Evolutionary conservation across 2,797 vertebrate species (phyloP).

Genomic region (Loris lydekkerianus): DNA sequence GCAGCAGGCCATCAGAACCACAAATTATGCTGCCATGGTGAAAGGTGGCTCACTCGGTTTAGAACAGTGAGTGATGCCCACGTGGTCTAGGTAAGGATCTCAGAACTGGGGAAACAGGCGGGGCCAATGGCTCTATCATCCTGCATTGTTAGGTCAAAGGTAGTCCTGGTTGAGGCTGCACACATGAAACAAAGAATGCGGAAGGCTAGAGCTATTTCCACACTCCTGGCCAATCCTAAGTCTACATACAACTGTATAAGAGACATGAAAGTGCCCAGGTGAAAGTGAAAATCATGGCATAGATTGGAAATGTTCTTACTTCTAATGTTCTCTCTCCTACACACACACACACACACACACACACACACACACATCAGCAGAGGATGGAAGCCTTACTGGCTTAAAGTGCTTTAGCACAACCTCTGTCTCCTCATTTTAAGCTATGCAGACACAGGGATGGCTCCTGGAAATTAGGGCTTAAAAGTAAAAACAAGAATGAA

Average conservation of each 20-base stretch:
- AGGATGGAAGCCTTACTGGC: background rate
- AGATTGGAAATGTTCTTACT: background rate
- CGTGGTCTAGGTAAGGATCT: background rate
- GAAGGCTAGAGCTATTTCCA: background rate
- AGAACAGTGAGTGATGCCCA: background rate
- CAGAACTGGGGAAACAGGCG: background rate
- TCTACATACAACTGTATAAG: background rate
- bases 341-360: no score
- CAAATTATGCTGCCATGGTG: no score
- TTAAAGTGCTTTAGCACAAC: background rate
- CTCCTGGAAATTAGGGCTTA: background rate
- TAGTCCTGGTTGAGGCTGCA: background rate
- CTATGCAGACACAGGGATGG: background rate
- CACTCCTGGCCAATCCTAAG: background rate
- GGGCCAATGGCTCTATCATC: no score
- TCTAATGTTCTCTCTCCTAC: background rate
- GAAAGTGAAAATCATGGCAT: background rate
- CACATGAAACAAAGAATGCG: background rate
- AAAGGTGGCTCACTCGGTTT: background rate
- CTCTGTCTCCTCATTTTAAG: background rate
- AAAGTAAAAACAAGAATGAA: conserved; percentile 18
- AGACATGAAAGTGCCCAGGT: background rate
- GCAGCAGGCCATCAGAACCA: background rate
- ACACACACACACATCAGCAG: background rate
- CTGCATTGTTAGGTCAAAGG: background rate